These are phyloP conservation scores for Peucedramus taeniatus DNA, from an alignment of 2,113 vertebrate species.

Conservation along the genomic window DNA sequence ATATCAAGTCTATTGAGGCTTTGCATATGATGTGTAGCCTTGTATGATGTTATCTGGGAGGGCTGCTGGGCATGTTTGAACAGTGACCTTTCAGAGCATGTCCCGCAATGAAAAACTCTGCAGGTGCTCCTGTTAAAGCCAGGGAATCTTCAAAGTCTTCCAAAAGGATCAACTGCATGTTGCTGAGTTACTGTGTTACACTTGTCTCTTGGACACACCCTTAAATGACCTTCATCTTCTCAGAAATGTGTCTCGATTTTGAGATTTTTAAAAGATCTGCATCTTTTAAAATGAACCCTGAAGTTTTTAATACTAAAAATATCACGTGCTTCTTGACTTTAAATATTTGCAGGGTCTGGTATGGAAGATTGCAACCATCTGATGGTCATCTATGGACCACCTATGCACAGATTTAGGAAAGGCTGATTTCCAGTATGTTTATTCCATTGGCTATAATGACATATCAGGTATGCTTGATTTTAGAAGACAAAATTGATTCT, in stretches of 20 bases:
- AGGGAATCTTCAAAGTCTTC: neutral
- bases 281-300: neutral
- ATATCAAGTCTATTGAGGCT: neutral
- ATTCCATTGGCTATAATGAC: neutral
- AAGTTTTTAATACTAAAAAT: neutral
- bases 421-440: neutral
- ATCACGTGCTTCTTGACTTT: neutral
- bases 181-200: neutral
- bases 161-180: neutral
- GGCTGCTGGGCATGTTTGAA: rapidly evolving
- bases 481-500: neutral
- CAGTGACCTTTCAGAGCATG: neutral
- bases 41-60: neutral
- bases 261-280: neutral
- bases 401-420: neutral
- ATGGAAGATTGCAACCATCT: neutral
- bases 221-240: neutral
- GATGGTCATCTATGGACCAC: neutral
- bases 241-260: neutral
- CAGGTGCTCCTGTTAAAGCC: neutral
- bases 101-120: neutral
- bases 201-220: neutral
- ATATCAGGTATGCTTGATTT: neutral
- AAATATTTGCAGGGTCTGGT: neutral
- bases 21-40: neutral